A percentile compares a stretch with the other conserved stretches of the same genome.
Evolutionary conservation across 92 coral and sea anemone species (phyloP).

Genomic region (Phenganax marumi): DNA sequence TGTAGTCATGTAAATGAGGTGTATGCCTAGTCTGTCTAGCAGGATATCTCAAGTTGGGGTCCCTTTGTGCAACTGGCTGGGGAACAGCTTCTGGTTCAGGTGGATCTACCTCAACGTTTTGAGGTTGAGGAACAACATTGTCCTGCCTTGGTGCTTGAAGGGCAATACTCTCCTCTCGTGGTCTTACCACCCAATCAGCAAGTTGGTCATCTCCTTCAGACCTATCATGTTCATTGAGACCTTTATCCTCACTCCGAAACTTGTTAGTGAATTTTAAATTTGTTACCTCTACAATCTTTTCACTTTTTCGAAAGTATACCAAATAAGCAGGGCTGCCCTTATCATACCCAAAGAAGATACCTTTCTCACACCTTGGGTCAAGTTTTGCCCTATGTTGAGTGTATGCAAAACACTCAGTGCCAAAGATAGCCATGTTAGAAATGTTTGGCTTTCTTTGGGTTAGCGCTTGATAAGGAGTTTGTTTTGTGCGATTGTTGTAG

Average conservation of each 20-base stretch:
- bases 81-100: slow-evolving; percentile 29
- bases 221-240: not conserved
- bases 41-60: slow-evolving; percentile 28
- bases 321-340: slow-evolving; percentile 59
- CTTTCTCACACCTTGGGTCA: slow-evolving; percentile 37
- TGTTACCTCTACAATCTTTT: slow-evolving; percentile 32
- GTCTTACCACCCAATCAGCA: not conserved
- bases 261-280: slow-evolving; percentile 53
- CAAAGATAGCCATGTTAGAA: slow-evolving; percentile 60
- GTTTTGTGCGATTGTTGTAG: slow-evolving; percentile 3
- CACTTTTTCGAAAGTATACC: slow-evolving; percentile 50
- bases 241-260: slow-evolving; percentile 29
- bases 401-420: slow-evolving; percentile 52
- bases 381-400: slow-evolving; percentile 33
- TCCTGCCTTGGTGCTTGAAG: slow-evolving; percentile 10
- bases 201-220: not conserved
- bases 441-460: slow-evolving; percentile 50
- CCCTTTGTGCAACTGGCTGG: slow-evolving; percentile 26
- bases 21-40: slow-evolving; percentile 48
- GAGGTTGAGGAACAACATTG: slow-evolving; percentile 7
- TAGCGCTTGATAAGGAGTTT: slow-evolving; percentile 44
- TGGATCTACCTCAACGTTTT: slow-evolving; percentile 37
- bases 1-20: slow-evolving; percentile 48
- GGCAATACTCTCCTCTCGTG: not conserved
- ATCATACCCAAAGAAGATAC: slow-evolving; percentile 48